These are phyloP conservation scores for Rhagium mordax DNA, from an alignment of 2,888 invertebrate genomes.

Conservation along the genomic window DNA sequence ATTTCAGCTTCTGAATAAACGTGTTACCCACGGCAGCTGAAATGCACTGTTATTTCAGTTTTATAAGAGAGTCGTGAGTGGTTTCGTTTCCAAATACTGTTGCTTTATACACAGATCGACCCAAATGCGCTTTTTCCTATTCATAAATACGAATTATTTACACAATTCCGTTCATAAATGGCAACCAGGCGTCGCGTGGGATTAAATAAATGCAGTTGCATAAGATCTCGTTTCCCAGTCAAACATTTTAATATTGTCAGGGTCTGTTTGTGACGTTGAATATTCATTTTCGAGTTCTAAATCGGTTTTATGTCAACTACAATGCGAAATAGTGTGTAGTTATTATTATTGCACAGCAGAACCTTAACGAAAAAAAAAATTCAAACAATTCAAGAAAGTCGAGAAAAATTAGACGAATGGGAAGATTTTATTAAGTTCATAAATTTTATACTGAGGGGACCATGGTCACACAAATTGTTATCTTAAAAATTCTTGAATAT, in stretches of 20 bases:
- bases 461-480: too few species aligned
- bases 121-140: neutral
- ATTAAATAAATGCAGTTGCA: neutral
- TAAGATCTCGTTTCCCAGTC: neutral
- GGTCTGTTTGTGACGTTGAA: neutral
- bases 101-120: constrained; percentile 1
- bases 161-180: neutral
- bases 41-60: neutral
- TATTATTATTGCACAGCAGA: too few species aligned
- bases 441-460: too few species aligned
- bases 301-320: too few species aligned
- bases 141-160: neutral
- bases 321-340: too few species aligned
- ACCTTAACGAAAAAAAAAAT: too few species aligned
- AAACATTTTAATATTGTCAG: neutral
- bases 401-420: too few species aligned
- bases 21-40: neutral
- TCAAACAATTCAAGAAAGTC: too few species aligned
- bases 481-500: too few species aligned
- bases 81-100: neutral
- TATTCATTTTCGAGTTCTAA: neutral
- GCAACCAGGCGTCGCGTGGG: neutral
- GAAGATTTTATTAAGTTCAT: too few species aligned
- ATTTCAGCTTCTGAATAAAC: neutral
- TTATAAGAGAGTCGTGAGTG: neutral